These are phyloP conservation scores for Drosophila orosa DNA, from an alignment of 1,140 invertebrate genomes.

Conservation along the genomic window DNA sequence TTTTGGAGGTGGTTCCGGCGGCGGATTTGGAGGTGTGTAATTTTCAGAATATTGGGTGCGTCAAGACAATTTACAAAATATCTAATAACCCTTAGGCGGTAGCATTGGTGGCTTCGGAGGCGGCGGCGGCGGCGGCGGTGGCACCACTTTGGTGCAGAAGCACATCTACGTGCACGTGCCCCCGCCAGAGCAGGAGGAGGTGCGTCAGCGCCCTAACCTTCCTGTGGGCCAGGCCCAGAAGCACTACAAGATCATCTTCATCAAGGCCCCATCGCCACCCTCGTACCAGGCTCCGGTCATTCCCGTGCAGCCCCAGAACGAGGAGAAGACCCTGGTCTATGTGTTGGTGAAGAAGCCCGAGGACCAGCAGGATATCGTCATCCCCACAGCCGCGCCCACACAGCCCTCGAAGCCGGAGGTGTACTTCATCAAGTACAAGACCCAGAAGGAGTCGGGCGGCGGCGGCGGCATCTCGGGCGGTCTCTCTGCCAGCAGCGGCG, in stretches of 20 bases:
- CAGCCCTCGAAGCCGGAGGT: constrained; percentile 94
- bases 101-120: constrained; percentile 80
- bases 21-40: constrained; percentile 62
- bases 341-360: constrained; percentile 94
- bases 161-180: constrained; percentile 93
- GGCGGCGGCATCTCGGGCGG: constrained; percentile 80
- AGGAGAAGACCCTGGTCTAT: constrained; percentile 95
- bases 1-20: constrained; percentile 49
- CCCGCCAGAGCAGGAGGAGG: constrained; percentile 89
- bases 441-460: constrained; percentile 87
- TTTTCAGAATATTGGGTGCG: background rate
- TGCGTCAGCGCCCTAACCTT: constrained; percentile 86
- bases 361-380: constrained; percentile 90
- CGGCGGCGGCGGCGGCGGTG: constrained; percentile 83
- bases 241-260: constrained; percentile 95
- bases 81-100: constrained; percentile 70
- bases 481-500: constrained; percentile 64
- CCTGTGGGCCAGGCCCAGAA: constrained; percentile 89
- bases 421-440: constrained; percentile 95
- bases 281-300: constrained; percentile 90
- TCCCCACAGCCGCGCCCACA: constrained; percentile 90
- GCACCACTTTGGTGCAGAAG: constrained; percentile 88
- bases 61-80: background rate
- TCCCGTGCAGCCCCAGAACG: constrained; percentile 90
- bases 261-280: constrained; percentile 92